These are phyloP conservation scores for Halictus rubicundus DNA, from an alignment of 1,140 invertebrate species.

Conservation along the genomic window DNA sequence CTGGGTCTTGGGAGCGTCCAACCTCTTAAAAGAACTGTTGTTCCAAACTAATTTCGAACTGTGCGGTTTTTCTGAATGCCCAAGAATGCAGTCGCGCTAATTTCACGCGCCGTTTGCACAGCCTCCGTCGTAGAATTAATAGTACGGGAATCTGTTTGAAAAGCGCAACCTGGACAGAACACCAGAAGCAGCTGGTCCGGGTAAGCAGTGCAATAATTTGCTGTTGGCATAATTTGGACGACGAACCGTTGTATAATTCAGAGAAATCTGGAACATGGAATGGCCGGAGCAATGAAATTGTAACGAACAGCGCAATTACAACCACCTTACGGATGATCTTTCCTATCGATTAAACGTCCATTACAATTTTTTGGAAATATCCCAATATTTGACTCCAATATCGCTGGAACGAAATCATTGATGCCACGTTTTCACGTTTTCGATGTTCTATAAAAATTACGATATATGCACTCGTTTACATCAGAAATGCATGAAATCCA, in stretches of 20 bases:
- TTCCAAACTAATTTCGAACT: not conserved
- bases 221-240: not conserved
- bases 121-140: not conserved
- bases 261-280: too few species aligned
- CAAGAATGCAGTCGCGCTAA: not conserved
- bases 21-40: not conserved
- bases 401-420: too few species aligned
- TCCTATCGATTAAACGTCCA: too few species aligned
- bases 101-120: conserved; percentile 14
- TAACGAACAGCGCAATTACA: too few species aligned
- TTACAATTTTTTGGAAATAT: too few species aligned
- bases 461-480: too few species aligned
- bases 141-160: not conserved
- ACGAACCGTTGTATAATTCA: not conserved
- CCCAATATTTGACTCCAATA: too few species aligned
- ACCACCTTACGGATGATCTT: too few species aligned
- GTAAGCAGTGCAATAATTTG: not conserved
- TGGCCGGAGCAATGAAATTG: too few species aligned
- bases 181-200: not conserved
- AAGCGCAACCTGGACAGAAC: not conserved
- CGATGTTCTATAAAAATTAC: too few species aligned
- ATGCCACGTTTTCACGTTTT: too few species aligned
- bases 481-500: too few species aligned
- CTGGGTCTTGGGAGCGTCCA: not conserved
- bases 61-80: not conserved